These are phyloP conservation scores for Parthenolecanium corni DNA, from an alignment of 2,888 invertebrate genomes.

Conservation along the genomic window DNA sequence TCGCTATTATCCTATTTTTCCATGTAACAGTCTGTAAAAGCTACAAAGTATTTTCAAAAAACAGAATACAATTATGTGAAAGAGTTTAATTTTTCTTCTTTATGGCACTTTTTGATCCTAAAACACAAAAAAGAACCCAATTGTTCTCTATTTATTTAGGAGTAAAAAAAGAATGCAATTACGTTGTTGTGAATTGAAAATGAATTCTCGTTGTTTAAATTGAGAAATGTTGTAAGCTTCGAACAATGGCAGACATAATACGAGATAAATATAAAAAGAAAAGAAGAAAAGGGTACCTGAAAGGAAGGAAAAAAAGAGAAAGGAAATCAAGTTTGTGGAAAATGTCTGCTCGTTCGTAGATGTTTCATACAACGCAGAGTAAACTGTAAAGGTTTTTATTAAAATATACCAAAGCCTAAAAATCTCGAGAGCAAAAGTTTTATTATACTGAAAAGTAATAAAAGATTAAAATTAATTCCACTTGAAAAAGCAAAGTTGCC, in stretches of 20 bases:
- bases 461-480: slow-evolving; percentile 28
- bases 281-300: too few relatives aligned
- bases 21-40: too few relatives aligned
- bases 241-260: background rate
- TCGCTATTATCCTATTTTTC: too few relatives aligned
- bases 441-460: slow-evolving; percentile 25
- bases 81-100: background rate
- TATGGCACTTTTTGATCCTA: background rate
- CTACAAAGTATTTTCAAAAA: too few relatives aligned
- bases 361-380: slow-evolving; percentile 7
- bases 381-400: slow-evolving; percentile 17
- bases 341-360: slow-evolving; percentile 3
- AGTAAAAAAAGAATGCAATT: background rate
- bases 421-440: slow-evolving; percentile 21
- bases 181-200: background rate
- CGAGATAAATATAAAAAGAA: too few relatives aligned
- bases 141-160: background rate
- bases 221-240: background rate
- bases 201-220: background rate
- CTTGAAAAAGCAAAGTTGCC: slow-evolving; percentile 26
- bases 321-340: background rate
- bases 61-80: too few relatives aligned
- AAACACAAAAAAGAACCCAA: background rate
- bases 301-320: too few relatives aligned
- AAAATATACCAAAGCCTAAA: slow-evolving; percentile 16